Evolutionary conservation across 2,797 vertebrate species (phyloP).

Genomic region (Myotis pilosus): DNA sequence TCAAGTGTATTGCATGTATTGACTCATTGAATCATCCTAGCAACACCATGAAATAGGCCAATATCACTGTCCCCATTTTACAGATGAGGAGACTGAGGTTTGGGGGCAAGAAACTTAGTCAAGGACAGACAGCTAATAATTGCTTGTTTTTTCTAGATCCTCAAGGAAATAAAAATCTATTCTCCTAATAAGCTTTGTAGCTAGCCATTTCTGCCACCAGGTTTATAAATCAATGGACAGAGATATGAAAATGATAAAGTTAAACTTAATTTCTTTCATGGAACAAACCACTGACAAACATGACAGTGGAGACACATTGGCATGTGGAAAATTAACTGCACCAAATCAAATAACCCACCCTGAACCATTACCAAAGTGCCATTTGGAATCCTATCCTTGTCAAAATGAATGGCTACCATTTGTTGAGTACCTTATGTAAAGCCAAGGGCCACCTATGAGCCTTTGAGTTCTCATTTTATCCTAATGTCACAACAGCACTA

Average conservation of each 20-base stretch:
- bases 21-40: background rate
- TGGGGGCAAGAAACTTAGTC: background rate
- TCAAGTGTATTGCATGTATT: background rate
- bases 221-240: conserved; percentile 42
- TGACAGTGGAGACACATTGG: background rate
- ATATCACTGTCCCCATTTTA: background rate
- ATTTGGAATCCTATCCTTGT: conserved; percentile 3
- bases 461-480: conserved; percentile 8
- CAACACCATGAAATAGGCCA: background rate
- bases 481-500: conserved; percentile 15
- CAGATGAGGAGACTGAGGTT: background rate
- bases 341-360: conserved; percentile 34
- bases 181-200: background rate
- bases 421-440: background rate
- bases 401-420: conserved; percentile 56
- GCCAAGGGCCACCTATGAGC: background rate
- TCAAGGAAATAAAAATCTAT: conserved; percentile 6
- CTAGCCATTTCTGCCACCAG: background rate
- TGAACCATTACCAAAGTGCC: conserved; percentile 25
- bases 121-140: background rate
- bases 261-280: conserved; percentile 47
- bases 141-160: background rate
- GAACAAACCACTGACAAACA: background rate
- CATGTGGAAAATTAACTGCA: background rate
- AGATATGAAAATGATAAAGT: conserved; percentile 51